These are phyloP conservation scores for Labia minor DNA, from an alignment of 2,888 invertebrate genomes.

Conservation along the genomic window DNA sequence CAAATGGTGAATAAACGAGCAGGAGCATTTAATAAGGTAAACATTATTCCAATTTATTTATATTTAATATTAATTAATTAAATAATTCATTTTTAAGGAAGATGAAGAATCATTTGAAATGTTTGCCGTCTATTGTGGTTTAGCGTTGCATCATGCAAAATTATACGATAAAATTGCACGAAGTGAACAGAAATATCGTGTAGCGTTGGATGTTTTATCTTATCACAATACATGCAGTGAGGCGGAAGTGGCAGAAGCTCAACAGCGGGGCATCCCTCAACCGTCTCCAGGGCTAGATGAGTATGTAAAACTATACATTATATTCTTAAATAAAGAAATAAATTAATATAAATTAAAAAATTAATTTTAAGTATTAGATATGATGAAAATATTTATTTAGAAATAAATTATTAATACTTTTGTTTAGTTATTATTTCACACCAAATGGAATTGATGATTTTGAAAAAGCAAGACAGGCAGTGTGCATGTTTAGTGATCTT, in stretches of 20 bases:
- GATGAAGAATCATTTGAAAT: constrained; percentile 75
- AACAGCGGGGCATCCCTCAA: constrained; percentile 30
- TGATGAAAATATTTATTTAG: no score
- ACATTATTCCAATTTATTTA: constrained; percentile 14
- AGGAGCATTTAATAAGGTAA: constrained; percentile 36
- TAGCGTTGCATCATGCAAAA: constrained; percentile 75
- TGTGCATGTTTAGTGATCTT: constrained; percentile 65
- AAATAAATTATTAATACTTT: no score
- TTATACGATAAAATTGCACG: constrained; percentile 70
- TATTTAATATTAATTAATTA: constrained; percentile 15
- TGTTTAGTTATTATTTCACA: constrained; percentile 56
- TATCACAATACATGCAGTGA: constrained; percentile 72
- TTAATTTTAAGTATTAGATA: no score
- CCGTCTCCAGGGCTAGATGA: constrained; percentile 38
- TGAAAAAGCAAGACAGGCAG: constrained; percentile 59
- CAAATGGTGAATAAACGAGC: constrained; percentile 70
- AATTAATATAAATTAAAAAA: no score
- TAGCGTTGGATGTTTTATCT: constrained; percentile 71
- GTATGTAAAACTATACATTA: constrained; percentile 20
- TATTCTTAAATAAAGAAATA: no score
- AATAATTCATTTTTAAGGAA: constrained; percentile 36
- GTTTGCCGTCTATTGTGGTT: constrained; percentile 74
- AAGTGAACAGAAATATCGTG: constrained; percentile 71
- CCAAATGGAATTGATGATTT: constrained; percentile 58
- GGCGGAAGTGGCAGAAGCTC: constrained; percentile 47